Conservation (phyloP, 2,888 invertebrate genomes). For the Drosophila diplacantha region DNA sequence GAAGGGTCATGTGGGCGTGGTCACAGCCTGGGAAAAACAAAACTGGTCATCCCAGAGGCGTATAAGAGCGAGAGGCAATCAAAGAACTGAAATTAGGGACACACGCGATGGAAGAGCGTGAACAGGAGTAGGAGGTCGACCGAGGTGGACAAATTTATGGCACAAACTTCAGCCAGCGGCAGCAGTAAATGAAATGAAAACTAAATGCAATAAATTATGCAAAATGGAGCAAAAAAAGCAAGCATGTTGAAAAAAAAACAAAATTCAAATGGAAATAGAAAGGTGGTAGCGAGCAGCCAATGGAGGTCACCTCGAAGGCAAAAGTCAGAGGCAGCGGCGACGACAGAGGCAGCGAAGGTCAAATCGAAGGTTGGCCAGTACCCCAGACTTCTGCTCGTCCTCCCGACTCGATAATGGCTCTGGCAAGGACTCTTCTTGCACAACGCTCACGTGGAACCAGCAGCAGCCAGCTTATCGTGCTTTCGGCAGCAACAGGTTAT, state of each 20-base stretch:
- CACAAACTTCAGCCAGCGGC: conserved; percentile 18
- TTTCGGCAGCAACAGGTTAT: conserved; percentile 36
- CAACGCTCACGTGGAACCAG: conserved; percentile 41
- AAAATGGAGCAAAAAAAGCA: conserved; percentile 44
- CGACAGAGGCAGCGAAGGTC: conserved; percentile 25
- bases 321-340: conserved; percentile 24
- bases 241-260: conserved; percentile 44
- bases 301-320: conserved; percentile 41
- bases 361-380: conserved; percentile 31
- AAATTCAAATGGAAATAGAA: conserved; percentile 36
- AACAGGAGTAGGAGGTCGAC: background rate
- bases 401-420: conserved; percentile 2
- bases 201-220: conserved; percentile 71
- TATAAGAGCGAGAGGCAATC: conserved; percentile 45
- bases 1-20: conserved; percentile 36
- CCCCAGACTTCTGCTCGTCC: conserved; percentile 2
- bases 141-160: conserved; percentile 50
- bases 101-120: conserved; percentile 54
- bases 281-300: conserved; percentile 19
- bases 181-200: conserved; percentile 43
- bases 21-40: conserved; percentile 11
- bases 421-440: conserved; percentile 41
- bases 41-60: conserved; percentile 21
- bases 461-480: background rate
- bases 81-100: conserved; percentile 66